These are phyloP conservation scores for Tenrec ecaudatus DNA, from an alignment of 2,113 vertebrate species.

Conservation along the genomic window DNA sequence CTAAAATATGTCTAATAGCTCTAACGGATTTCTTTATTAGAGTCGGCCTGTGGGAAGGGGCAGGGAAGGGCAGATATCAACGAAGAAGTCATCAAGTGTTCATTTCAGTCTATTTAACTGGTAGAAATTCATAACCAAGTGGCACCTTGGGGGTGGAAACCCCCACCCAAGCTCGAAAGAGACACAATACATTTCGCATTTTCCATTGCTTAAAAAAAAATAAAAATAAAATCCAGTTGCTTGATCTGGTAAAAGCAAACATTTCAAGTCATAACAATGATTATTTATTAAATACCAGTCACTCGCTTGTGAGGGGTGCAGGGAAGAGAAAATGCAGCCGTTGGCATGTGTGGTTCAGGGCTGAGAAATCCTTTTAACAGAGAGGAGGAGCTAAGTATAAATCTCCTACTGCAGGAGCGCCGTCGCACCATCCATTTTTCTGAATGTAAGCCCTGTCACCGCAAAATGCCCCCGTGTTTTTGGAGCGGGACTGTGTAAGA, in stretches of 20 bases:
- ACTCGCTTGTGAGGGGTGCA: neutral
- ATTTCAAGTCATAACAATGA: slow-evolving; percentile 73
- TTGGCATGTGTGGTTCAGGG: slow-evolving; percentile 59
- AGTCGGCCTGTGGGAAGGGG: slow-evolving; percentile 82
- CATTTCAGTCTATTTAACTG: slow-evolving; percentile 83
- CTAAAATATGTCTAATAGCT: slow-evolving; percentile 88
- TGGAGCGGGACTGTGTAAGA: slow-evolving; percentile 51
- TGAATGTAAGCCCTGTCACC: slow-evolving; percentile 77
- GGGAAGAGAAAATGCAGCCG: slow-evolving; percentile 28
- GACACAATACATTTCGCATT: slow-evolving; percentile 53
- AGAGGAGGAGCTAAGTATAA: slow-evolving; percentile 77
- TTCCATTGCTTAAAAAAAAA: slow-evolving; percentile 60
- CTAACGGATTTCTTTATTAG: slow-evolving; percentile 88
- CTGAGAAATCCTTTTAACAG: slow-evolving; percentile 73
- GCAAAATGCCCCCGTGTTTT: slow-evolving; percentile 70
- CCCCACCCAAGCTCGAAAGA: slow-evolving; percentile 68
- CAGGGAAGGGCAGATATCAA: slow-evolving; percentile 86
- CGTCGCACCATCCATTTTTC: slow-evolving; percentile 71
- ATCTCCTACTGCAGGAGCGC: slow-evolving; percentile 69
- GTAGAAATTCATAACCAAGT: slow-evolving; percentile 82
- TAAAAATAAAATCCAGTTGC: slow-evolving; percentile 4
- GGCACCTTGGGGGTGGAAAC: neutral
- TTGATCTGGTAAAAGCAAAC: slow-evolving; percentile 65
- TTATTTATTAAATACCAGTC: slow-evolving; percentile 79
- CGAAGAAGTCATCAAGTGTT: slow-evolving; percentile 87